Base-by-base conservation (phyloP, 1,140 invertebrate species). In the Papilio dardanus region DNA sequence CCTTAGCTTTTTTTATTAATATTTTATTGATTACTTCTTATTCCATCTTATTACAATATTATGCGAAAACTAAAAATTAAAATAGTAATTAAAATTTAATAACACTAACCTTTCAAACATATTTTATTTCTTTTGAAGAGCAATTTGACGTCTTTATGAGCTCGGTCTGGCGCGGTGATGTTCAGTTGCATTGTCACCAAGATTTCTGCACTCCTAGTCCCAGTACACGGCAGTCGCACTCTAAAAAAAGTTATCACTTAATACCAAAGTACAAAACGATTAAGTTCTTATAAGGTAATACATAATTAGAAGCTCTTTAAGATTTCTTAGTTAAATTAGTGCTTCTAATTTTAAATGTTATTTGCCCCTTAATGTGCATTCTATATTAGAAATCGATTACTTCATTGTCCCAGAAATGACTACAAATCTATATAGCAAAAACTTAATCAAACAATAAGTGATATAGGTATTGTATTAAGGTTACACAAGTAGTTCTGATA, bases 61-160 rank as follows among this genome's bases (percentile, higher is more conserved):
- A 10, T 46, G 16, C n/a, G n/a, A n/a, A n/a, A n/a, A n/a, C n/a
- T n/a, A 46, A n/a, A 2, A n/a, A 46, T 5, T 4, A 46, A 46
- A 5, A 77, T 54, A 28, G 28, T 65, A 24, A n/a, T 1, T 16
- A 67, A 2, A n/a, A 67, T 35, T 33, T 66, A 35, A 35, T 31
- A 21, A 28, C 35, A 78, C 88, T 88, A 87, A 97, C 97, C 96
- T 96, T 97, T 97, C 54, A 97, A 94, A 85, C 97, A 98, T 81
- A 97, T 97, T 94, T 98, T 98, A 91, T 97, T 97, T 79, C 97
- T 94, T 86, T 96, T 96, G 92, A 98, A 97, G 76, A 96, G 95
- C 33, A 98, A 93, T 67, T 95, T 93, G 5, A 97, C 97, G 78
- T 96, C 95, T 85, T 97, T 97, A 83, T 95, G 94, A 62, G 93